These are phyloP conservation scores for Thunnus albacares DNA, from an alignment of 2,797 vertebrate species.

Conservation along the genomic window DNA sequence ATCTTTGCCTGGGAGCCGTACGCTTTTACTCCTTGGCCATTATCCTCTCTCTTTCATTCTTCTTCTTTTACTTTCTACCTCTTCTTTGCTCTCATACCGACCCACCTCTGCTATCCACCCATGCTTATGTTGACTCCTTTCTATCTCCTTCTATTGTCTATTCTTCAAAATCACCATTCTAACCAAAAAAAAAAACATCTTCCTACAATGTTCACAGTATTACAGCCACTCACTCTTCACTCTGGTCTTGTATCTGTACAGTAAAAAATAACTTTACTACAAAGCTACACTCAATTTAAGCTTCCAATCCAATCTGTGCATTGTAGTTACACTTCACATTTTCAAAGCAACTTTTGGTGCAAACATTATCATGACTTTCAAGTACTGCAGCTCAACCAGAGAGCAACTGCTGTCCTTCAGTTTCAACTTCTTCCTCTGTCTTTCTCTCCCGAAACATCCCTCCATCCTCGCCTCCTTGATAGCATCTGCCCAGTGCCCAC, in stretches of 20 bases:
- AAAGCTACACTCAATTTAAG: conserved; percentile 26
- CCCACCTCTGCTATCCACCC: conserved; percentile 39
- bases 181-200: conserved; percentile 32
- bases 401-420: conserved; percentile 55
- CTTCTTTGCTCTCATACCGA: conserved; percentile 39
- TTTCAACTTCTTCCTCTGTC: conserved; percentile 50
- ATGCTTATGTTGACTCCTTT: conserved; percentile 28
- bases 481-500: conserved; percentile 79
- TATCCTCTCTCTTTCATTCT: conserved; percentile 76
- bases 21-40: conserved; percentile 81
- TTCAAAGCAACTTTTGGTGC: conserved; percentile 38
- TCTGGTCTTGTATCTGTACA: conserved; percentile 17
- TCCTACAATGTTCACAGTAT: conserved; percentile 35
- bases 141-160: conserved; percentile 33
- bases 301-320: neutral
- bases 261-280: conserved; percentile 56
- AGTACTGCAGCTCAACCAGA: conserved; percentile 23
- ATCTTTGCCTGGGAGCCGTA: conserved; percentile 84
- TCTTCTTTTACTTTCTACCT: conserved; percentile 53
- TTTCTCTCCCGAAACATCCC: conserved; percentile 49
- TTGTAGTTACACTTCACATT: conserved; percentile 6
- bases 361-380: conserved; percentile 41
- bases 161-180: conserved; percentile 50
- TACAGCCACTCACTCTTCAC: conserved; percentile 8
- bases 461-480: conserved; percentile 67